phyloP scores from a whole-genome alignment of 2,888 invertebrate genomes.

The Sphinx pinastri region DNA sequence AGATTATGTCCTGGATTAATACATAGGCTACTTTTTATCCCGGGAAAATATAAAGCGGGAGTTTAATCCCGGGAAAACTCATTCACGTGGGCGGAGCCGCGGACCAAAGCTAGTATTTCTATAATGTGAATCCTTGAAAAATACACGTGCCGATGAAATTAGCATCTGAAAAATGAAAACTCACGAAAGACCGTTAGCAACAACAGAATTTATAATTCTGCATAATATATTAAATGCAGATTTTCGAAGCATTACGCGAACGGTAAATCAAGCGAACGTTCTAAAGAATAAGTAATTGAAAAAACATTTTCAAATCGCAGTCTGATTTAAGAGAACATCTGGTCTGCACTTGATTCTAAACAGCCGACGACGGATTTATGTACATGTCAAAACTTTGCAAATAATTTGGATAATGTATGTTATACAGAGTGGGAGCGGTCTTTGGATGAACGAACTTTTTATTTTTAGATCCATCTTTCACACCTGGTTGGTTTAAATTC shows the following conservation, averaged over 20 bases:
- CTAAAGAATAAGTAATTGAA: slow-evolving; percentile 14
- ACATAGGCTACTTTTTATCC: no score
- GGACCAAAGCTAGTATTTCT: no score
- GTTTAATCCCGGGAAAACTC: no score
- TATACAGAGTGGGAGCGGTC: slow-evolving; percentile 47
- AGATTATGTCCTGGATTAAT: no score
- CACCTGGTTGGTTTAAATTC: slow-evolving; percentile 66
- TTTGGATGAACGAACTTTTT: slow-evolving; percentile 73
- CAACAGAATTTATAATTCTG: not conserved
- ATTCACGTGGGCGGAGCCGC: no score
- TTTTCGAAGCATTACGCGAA: not conserved
- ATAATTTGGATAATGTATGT: slow-evolving; percentile 29
- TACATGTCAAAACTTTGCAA: slow-evolving; percentile 52
- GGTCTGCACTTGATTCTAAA: slow-evolving; percentile 66
- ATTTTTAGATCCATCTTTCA: slow-evolving; percentile 71
- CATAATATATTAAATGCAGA: slow-evolving; percentile 10
- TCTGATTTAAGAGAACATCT: slow-evolving; percentile 32
- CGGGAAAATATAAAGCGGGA: no score
- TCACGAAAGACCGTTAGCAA: slow-evolving; percentile 7
- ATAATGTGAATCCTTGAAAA: not conserved
- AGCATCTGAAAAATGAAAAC: not conserved
- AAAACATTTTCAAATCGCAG: slow-evolving; percentile 20
- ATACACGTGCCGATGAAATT: not conserved
- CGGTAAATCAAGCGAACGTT: slow-evolving; percentile 12
- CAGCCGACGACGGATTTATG: slow-evolving; percentile 74